A percentile compares a stretch with the other conserved stretches of the same genome.
Evolutionary conservation across 2,888 invertebrate species (phyloP).

Genomic region (Holacanthella duospinosa): DNA sequence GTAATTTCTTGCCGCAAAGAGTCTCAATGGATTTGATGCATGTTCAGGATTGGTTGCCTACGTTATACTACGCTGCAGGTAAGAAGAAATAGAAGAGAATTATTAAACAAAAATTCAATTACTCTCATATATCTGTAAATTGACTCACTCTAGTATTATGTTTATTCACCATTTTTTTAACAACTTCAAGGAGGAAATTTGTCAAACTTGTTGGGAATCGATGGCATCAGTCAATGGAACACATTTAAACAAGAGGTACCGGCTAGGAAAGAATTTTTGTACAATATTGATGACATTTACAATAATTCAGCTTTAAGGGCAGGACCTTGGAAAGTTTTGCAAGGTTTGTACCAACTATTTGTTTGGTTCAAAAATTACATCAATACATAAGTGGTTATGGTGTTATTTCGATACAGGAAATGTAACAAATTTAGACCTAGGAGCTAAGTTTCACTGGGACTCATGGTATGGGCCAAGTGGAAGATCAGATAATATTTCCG

Average conservation of each 20-base stretch:
- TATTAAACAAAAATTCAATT: too few species aligned
- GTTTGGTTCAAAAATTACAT: background rate
- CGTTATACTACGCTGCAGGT: slow-evolving; percentile 32
- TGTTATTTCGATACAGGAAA: too few species aligned
- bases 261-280: slow-evolving; percentile 17
- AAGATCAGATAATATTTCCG: slow-evolving; percentile 41
- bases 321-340: slow-evolving; percentile 36
- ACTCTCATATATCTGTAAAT: too few species aligned
- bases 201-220: slow-evolving; percentile 19
- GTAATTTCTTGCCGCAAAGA: slow-evolving; percentile 22
- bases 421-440: slow-evolving; percentile 28
- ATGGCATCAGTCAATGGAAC: slow-evolving; percentile 32
- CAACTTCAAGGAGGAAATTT: slow-evolving; percentile 29
- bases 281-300: slow-evolving; percentile 36
- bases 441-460: slow-evolving; percentile 23
- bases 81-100: too few species aligned
- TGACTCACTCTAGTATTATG: too few species aligned
- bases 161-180: too few species aligned
- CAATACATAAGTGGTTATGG: background rate
- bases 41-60: slow-evolving; percentile 34
- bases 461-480: slow-evolving; percentile 62
- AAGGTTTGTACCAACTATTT: too few species aligned
- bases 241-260: slow-evolving; percentile 10
- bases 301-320: slow-evolving; percentile 33
- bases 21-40: slow-evolving; percentile 32